Conservation (phyloP, 2,888 invertebrate genomes). For the Hyalella azteca region DNA sequence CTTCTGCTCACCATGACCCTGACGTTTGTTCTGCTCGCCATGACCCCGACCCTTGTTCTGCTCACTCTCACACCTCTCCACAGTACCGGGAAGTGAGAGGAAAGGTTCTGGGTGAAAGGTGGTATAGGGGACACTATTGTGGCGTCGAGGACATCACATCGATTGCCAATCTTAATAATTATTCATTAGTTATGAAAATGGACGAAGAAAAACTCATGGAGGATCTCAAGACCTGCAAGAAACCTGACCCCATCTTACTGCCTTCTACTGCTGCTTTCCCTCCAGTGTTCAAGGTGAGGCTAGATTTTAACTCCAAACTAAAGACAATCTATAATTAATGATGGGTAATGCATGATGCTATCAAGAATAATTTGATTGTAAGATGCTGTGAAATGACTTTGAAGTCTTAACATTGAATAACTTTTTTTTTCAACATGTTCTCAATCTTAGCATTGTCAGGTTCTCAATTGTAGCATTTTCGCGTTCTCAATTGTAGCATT, state of each 20-base stretch:
- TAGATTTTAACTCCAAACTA: too few relatives aligned
- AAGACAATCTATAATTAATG: too few relatives aligned
- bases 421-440: too few relatives aligned
- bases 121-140: conserved; percentile 4
- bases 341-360: too few relatives aligned
- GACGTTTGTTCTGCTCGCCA: not conserved
- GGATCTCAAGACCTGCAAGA: not conserved
- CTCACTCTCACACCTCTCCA: not conserved
- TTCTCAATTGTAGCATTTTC: too few relatives aligned
- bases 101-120: not conserved
- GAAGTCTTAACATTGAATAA: too few relatives aligned
- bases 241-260: not conserved
- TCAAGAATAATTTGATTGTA: too few relatives aligned
- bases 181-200: not conserved
- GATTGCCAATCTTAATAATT: not conserved
- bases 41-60: not conserved
- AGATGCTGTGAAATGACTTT: too few relatives aligned
- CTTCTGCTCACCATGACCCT: not conserved
- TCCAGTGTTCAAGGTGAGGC: conserved; percentile 12
- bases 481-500: too few relatives aligned
- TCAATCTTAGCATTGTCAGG: too few relatives aligned
- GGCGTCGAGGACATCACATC: not conserved
- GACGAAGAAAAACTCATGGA: not conserved
- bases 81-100: not conserved
- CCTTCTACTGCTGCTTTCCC: not conserved